Percentiles rank a stretch among this genome's conserved stretches.
phyloP scores from a whole-genome alignment of 2,797 vertebrate genomes.

The Lithobates pipiens region DNA sequence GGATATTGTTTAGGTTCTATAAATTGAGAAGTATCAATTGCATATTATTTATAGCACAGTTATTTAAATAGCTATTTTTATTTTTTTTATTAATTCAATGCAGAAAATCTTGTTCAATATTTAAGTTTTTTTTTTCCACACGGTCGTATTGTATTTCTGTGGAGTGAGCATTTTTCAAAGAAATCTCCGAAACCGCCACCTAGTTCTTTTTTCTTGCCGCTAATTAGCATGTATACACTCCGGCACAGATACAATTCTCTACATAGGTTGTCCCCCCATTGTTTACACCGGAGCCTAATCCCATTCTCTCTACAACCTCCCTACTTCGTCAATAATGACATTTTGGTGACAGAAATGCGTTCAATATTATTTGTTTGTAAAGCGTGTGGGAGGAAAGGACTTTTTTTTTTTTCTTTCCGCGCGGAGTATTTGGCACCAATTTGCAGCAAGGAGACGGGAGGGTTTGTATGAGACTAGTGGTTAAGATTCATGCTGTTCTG shows the following conservation, averaged over 20 bases:
- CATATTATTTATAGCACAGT: no score
- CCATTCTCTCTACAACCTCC: constrained; percentile 5
- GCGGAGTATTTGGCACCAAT: constrained; percentile 43
- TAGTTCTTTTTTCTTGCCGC: not conserved
- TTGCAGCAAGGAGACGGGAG: constrained; percentile 31
- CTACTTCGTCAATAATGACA: constrained; percentile 51
- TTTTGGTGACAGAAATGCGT: constrained; percentile 45
- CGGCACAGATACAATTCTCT: not conserved
- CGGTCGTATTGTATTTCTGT: not conserved
- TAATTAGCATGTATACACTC: constrained; percentile 1
- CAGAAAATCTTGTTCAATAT: no score
- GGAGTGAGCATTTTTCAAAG: not conserved
- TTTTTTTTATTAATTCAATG: no score
- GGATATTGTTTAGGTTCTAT: no score
- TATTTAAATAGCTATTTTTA: no score
- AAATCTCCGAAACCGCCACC: not conserved
- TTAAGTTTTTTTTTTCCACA: not conserved
- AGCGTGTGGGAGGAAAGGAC: constrained; percentile 22
- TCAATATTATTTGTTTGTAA: constrained; percentile 49
- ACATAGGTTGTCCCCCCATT: not conserved
- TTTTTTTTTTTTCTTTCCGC: not conserved
- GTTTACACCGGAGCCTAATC: not conserved
- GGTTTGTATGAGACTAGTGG: constrained; percentile 11
- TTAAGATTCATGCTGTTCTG: constrained; percentile 48
- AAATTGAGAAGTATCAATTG: no score